phyloP scores from a whole-genome alignment of 2,113 vertebrate genomes.

The Kryptolebias marmoratus region DNA sequence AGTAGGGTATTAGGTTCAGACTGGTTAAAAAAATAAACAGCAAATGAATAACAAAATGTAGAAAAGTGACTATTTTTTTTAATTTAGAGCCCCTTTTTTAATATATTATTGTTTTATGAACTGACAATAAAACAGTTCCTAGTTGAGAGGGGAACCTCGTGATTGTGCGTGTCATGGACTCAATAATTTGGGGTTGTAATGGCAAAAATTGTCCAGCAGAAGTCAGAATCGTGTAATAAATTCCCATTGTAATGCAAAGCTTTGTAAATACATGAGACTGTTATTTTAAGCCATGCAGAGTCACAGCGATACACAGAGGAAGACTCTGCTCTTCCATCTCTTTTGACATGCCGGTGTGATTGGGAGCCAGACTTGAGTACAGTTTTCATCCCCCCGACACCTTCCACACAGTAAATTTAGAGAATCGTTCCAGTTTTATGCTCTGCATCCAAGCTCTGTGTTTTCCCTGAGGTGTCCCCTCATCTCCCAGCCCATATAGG shows the following conservation, averaged over 20 bases:
- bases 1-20: background rate
- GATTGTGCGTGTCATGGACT: background rate
- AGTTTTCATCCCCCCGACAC: slow-evolving; percentile 45
- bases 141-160: background rate
- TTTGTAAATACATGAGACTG: slow-evolving; percentile 5
- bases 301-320: background rate
- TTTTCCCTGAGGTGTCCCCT: slow-evolving; percentile 52
- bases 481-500: slow-evolving; percentile 31
- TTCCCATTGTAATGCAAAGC: slow-evolving; percentile 17
- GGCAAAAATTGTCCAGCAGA: slow-evolving; percentile 72
- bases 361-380: slow-evolving; percentile 37
- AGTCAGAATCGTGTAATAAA: slow-evolving; percentile 68
- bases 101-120: background rate
- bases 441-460: slow-evolving; percentile 20
- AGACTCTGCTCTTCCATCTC: slow-evolving; percentile 4
- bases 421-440: slow-evolving; percentile 38
- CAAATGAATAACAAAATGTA: background rate
- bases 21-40: background rate
- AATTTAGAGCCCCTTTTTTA: background rate
- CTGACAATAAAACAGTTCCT: background rate
- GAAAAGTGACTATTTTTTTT: no score
- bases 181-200: slow-evolving; percentile 50
- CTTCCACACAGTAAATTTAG: slow-evolving; percentile 55
- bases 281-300: slow-evolving; percentile 12
- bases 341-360: slow-evolving; percentile 27